A percentile compares a stretch with the other conserved stretches of the same genome.
These are phyloP conservation scores for Panthera leo DNA, from an alignment of 2,113 vertebrate species.

Conservation along the genomic window DNA sequence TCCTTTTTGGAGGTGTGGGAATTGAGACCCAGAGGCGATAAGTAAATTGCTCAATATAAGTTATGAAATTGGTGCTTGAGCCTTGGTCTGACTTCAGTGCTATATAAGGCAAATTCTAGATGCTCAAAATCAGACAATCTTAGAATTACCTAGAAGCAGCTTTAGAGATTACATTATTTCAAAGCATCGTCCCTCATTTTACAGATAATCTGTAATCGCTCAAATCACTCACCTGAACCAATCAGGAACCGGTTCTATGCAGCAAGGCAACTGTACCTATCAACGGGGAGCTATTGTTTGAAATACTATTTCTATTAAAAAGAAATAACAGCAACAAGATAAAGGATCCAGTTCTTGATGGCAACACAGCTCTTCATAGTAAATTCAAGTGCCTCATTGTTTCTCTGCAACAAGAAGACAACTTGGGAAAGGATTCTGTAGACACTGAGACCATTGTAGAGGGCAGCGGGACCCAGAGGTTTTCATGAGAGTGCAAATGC, in stretches of 20 bases:
- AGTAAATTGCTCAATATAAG: not conserved
- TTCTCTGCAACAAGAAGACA: constrained; percentile 1
- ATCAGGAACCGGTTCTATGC: not conserved
- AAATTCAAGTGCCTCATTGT: constrained; percentile 51
- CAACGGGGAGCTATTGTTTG: not conserved
- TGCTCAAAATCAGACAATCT: not conserved
- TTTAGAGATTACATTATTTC: not conserved
- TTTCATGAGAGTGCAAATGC: constrained; percentile 35
- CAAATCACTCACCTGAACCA: not conserved
- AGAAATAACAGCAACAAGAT: not conserved
- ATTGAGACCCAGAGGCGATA: not conserved
- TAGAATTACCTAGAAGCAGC: not conserved
- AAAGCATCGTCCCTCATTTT: not conserved
- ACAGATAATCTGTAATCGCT: not conserved
- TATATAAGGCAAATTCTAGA: not conserved
- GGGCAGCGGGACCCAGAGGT: not conserved
- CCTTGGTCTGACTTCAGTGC: not conserved
- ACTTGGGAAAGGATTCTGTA: constrained; percentile 32
- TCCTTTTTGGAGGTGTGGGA: not conserved
- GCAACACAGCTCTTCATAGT: not conserved
- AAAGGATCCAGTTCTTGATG: not conserved
- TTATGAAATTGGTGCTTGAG: not conserved
- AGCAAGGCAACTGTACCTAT: not conserved
- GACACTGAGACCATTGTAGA: constrained; percentile 48
- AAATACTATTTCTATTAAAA: constrained; percentile 37